Conservation (phyloP, 2,797 vertebrate species). For the Nannoperca australis region DNA sequence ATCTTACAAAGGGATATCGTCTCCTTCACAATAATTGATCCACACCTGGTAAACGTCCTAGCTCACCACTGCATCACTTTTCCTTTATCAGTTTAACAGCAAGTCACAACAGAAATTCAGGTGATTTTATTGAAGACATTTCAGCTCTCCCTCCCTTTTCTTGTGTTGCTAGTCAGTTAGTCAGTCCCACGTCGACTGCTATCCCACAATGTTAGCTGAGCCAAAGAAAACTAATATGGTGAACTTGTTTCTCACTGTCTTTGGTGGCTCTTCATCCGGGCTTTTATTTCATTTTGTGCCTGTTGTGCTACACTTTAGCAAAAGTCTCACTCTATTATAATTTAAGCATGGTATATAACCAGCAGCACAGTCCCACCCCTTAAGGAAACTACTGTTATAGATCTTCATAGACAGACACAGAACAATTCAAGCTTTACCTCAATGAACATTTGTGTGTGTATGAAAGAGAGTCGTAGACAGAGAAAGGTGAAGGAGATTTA, state of each 20-base stretch:
- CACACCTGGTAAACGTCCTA: background rate
- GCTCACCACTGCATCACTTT: background rate
- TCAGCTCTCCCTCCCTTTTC: too few species aligned
- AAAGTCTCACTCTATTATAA: background rate
- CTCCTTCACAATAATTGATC: background rate
- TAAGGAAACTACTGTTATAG: conserved; percentile 25
- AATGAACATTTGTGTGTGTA: conserved; percentile 46
- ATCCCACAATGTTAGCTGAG: too few species aligned
- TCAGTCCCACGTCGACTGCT: too few species aligned
- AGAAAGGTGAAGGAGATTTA: conserved; percentile 82
- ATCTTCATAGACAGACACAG: conserved; percentile 27
- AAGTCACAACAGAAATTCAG: background rate
- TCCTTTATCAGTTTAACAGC: background rate
- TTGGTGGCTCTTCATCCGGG: too few species aligned
- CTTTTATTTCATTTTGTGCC: too few species aligned
- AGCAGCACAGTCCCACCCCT: background rate
- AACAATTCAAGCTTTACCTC: conserved; percentile 32
- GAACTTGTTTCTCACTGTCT: too few species aligned
- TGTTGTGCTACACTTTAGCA: background rate
- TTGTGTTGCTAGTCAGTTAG: too few species aligned
- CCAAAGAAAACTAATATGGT: too few species aligned
- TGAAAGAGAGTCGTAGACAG: conserved; percentile 29
- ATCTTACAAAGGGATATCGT: background rate
- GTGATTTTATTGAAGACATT: too few species aligned
- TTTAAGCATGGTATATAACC: background rate